Conservation (phyloP, 2,113 vertebrate species). For the Otus sunia region DNA sequence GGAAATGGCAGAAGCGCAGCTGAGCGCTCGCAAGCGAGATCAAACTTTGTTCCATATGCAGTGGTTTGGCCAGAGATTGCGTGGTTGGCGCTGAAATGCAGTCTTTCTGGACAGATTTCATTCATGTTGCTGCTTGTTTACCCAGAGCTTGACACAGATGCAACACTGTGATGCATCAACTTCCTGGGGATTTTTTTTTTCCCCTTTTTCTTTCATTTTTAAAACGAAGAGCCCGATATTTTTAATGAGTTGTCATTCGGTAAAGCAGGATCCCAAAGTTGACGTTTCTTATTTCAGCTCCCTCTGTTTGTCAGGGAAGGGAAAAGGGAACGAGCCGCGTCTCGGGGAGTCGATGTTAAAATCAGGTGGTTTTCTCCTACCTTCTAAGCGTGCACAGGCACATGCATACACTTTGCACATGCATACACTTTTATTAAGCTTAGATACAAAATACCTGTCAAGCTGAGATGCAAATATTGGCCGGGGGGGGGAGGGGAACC, state of each 20-base stretch:
- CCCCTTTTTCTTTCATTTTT: background rate
- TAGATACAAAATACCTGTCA: background rate
- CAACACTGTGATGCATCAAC: slow-evolving; percentile 20
- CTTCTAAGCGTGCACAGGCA: background rate
- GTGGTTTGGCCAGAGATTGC: slow-evolving; percentile 72
- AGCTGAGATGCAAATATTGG: slow-evolving; percentile 7
- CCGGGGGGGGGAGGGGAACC: background rate
- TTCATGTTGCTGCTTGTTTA: slow-evolving; percentile 75
- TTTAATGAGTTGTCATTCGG: background rate
- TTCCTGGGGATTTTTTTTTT: background rate
- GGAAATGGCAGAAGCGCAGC: slow-evolving; percentile 74
- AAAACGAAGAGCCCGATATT: background rate
- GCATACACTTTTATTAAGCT: background rate
- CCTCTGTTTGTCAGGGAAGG: background rate
- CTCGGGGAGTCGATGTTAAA: background rate
- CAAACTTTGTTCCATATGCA: slow-evolving; percentile 75
- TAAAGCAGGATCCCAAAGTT: background rate
- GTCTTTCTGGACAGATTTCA: slow-evolving; percentile 74
- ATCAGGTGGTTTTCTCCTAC: background rate
- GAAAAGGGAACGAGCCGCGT: background rate
- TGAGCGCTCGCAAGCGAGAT: slow-evolving; percentile 66
- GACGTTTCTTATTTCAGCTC: background rate
- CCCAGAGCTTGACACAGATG: slow-evolving; percentile 43
- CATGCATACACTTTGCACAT: slow-evolving; percentile 3
- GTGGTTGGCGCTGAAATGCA: slow-evolving; percentile 68